phyloP scores from a whole-genome alignment of 2,113 vertebrate genomes.

The Arothron firmamentum region DNA sequence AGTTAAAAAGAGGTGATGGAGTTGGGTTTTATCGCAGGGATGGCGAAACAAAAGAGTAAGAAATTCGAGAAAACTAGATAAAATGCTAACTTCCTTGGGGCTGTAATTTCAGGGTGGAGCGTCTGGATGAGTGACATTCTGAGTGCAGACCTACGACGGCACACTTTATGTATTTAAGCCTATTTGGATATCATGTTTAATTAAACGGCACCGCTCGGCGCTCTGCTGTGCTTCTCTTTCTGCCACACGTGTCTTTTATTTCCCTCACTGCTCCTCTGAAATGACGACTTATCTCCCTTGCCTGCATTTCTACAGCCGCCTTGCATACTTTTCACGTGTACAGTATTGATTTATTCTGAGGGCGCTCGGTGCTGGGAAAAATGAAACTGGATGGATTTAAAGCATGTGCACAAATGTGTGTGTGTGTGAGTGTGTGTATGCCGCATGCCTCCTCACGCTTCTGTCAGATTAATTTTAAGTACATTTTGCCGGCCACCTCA shows the following conservation, averaged over 20 bases:
- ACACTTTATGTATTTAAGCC: too few relatives aligned
- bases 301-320: conserved; percentile 1
- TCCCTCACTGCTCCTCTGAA: conserved; percentile 7
- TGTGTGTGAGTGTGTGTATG: conserved; percentile 3
- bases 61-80: not conserved
- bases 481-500: conserved; percentile 15
- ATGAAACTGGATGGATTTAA: conserved; percentile 17
- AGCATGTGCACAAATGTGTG: not conserved
- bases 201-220: not conserved
- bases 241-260: not conserved
- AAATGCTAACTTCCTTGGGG: too few relatives aligned
- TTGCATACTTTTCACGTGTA: conserved; percentile 43
- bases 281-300: conserved; percentile 2
- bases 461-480: conserved; percentile 26
- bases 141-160: too few relatives aligned
- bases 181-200: too few relatives aligned
- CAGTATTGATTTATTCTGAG: conserved; percentile 45
- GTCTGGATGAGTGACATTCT: too few relatives aligned
- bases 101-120: too few relatives aligned
- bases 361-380: conserved; percentile 34
- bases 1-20: conserved; percentile 30
- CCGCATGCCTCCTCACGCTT: not conserved
- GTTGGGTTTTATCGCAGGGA: conserved; percentile 55
- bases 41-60: not conserved
- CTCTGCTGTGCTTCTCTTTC: not conserved